Conservation (phyloP, 2,888 invertebrate species). For the Dastarcus helophoroides region DNA sequence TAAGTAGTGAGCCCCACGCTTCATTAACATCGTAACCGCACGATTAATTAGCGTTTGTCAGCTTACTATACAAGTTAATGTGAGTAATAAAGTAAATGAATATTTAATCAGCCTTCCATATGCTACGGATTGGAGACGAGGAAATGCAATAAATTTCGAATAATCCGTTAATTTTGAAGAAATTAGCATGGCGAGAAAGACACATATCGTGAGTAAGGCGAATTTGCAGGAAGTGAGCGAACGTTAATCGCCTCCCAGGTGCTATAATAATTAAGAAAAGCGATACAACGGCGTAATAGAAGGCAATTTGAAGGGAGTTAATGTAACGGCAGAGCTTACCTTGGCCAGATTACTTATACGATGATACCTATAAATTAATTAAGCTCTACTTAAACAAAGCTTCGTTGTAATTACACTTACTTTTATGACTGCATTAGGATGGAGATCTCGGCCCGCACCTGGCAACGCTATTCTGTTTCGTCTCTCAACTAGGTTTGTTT, state of each 20-base stretch:
- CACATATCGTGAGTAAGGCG: conserved; percentile 9
- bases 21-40: too few species aligned
- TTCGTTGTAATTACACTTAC: conserved; percentile 25
- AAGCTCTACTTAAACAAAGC: conserved; percentile 25
- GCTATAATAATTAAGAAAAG: conserved; percentile 24
- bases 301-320: conserved; percentile 23
- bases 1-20: too few species aligned
- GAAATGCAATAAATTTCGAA: too few species aligned
- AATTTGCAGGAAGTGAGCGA: conserved; percentile 16
- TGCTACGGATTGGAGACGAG: too few species aligned
- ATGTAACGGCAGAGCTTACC: conserved; percentile 15
- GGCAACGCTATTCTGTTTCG: too few species aligned
- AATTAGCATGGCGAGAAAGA: conserved; percentile 11
- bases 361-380: conserved; percentile 29
- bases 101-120: too few species aligned
- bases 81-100: too few species aligned
- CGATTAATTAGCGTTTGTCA: too few species aligned
- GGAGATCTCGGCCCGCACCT: too few species aligned
- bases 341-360: conserved; percentile 19
- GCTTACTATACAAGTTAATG: too few species aligned
- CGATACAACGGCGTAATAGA: conserved; percentile 17
- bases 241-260: conserved; percentile 25
- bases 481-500: too few species aligned
- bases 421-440: conserved; percentile 22
- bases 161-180: conserved; percentile 11